Percentiles rank a stretch among this genome's conserved stretches.
These are phyloP conservation scores for Epinephelus lanceolatus DNA, from an alignment of 2,113 vertebrate species.

Conservation along the genomic window DNA sequence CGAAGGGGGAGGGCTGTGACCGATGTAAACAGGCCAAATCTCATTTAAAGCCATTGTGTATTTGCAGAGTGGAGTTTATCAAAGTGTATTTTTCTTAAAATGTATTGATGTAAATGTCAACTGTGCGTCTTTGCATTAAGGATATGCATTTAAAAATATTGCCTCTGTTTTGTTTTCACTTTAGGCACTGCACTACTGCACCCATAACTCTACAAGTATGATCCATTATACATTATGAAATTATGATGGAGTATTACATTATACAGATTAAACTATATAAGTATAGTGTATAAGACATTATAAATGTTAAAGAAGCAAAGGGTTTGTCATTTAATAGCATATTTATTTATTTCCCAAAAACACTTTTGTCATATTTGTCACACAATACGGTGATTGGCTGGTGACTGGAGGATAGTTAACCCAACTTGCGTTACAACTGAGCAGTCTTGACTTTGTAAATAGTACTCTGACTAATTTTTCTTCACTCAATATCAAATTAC, in stretches of 20 bases:
- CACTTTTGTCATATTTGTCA: not conserved
- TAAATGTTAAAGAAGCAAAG: not conserved
- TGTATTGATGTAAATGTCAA: slow-evolving; percentile 7
- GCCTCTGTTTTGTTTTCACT: not conserved
- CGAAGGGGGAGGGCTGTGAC: slow-evolving; percentile 16
- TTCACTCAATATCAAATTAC: not conserved
- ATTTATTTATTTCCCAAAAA: not conserved
- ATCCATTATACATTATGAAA: not conserved
- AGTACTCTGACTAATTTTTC: not conserved
- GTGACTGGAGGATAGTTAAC: not conserved
- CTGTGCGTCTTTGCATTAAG: not conserved
- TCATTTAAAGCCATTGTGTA: slow-evolving; percentile 9
- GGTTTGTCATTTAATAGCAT: not conserved
- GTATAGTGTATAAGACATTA: not conserved
- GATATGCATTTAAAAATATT: not conserved
- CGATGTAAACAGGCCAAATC: slow-evolving; percentile 31
- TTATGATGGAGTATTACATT: not conserved
- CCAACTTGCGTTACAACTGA: not conserved
- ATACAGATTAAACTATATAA: not conserved
- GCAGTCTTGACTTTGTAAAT: not conserved
- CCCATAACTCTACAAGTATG: too few relatives aligned
- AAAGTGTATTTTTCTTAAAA: not conserved
- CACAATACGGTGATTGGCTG: not conserved
- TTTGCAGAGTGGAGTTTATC: not conserved
- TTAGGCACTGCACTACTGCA: not conserved